A percentile compares a stretch with the other conserved stretches of the same genome.
Conservation (phyloP, 2,113 vertebrate species). For the Sula dactylatra region DNA sequence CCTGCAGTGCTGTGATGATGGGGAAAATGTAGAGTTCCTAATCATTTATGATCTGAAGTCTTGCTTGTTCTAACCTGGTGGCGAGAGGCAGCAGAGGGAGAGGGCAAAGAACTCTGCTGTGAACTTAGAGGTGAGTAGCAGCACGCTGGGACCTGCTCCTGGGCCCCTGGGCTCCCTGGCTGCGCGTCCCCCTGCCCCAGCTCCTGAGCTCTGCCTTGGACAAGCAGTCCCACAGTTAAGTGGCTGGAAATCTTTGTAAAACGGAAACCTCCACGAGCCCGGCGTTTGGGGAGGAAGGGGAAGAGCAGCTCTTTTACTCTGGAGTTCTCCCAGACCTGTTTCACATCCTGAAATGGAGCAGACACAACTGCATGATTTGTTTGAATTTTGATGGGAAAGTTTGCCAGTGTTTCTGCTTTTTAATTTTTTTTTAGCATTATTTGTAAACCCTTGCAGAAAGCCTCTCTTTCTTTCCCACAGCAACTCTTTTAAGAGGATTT, state of each 20-base stretch:
- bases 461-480: not conserved
- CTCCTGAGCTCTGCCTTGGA: not conserved
- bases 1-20: not conserved
- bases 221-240: fast-evolving
- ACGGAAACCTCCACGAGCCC: not conserved
- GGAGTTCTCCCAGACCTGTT: not conserved
- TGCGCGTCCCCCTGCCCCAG: not conserved
- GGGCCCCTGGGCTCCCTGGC: not conserved
- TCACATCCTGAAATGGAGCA: not conserved
- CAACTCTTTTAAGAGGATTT: slow-evolving; percentile 32
- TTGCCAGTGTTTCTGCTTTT: slow-evolving; percentile 2
- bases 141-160: fast-evolving
- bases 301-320: not conserved
- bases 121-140: not conserved
- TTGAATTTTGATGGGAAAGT: not conserved
- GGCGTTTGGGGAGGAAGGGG: too few species aligned
- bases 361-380: not conserved
- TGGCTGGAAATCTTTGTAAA: not conserved
- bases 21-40: not conserved
- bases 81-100: not conserved
- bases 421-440: not conserved
- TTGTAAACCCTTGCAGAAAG: not conserved
- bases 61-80: not conserved
- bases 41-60: not conserved
- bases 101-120: not conserved